Conservation (phyloP, 30 jellyfish, hydroid and myxozoan genomes). For the Sanderia malayensis region DNA sequence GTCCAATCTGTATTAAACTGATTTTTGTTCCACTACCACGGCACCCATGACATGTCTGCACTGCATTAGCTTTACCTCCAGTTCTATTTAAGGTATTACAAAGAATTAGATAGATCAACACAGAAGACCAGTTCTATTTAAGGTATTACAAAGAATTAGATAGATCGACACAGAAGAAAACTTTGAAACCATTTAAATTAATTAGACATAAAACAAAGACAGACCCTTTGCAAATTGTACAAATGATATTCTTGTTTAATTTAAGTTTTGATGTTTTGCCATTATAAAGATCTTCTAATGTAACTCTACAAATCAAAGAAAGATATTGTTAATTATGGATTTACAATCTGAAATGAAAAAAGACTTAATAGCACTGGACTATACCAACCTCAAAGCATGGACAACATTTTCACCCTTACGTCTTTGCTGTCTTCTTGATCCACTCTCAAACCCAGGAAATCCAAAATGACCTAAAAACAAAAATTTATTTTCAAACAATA, state of each 20-base stretch:
- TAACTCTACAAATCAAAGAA: slow-evolving; percentile 53
- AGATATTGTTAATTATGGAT: too few species aligned
- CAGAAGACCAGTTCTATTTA: too few species aligned
- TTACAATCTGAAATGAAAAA: too few species aligned
- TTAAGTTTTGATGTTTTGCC: slow-evolving; percentile 87
- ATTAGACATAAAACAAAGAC: too few species aligned
- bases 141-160: too few species aligned
- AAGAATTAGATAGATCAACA: too few species aligned
- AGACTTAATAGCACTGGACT: too few species aligned
- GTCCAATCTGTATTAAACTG: slow-evolving; percentile 88
- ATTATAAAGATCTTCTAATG: slow-evolving; percentile 82
- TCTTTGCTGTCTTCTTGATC: slow-evolving; percentile 78
- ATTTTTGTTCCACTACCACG: slow-evolving; percentile 91
- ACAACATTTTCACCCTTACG: slow-evolving; percentile 97
- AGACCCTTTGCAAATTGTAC: slow-evolving; percentile 92
- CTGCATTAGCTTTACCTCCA: slow-evolving; percentile 99
- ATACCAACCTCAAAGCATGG: slow-evolving; percentile 86
- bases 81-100: too few species aligned
- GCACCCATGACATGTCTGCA: slow-evolving; percentile 88
- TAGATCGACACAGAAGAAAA: too few species aligned
- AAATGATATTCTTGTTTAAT: slow-evolving; percentile 78
- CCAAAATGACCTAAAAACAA: slow-evolving; percentile 88
- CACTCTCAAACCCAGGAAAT: slow-evolving; percentile 86
- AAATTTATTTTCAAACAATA: too few species aligned
- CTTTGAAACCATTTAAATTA: too few species aligned